Base-by-base conservation (phyloP, 2,113 vertebrate genomes). In the Ia io region DNA sequence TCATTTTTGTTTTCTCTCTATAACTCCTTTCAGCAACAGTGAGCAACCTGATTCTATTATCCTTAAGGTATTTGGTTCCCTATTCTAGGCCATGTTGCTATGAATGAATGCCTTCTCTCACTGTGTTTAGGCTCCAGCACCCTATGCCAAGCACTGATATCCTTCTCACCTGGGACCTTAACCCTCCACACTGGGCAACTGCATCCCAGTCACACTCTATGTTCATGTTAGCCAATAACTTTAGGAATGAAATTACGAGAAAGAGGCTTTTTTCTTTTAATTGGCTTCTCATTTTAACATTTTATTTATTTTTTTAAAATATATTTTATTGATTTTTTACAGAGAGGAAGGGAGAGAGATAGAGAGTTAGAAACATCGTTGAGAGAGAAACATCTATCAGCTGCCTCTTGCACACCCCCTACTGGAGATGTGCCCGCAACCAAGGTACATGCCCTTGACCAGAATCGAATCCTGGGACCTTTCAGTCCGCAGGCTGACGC, bases 221-320 rank as follows among this genome's bases (percentile, higher is more conserved):
- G 17, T 47, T 93, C 17, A 91, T 28, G 49, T 42, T 79, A 76
- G 42, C 83, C 53, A 84, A 0, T 89, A 59, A 61, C 30, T 85
- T 94, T 28, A 76, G 49, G 65, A 70, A 44, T 77, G 32, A 95
- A 56, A 94, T 80, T 7, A 49, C 63, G 28, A 67, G 11, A 17
- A 93, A 95, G 79, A 91, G 22, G 10, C 20, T n/a, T 90, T 65
- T 69, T 84, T 70, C 69, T 91, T 73, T 61, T 6, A 77, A 65
- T 93, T 87, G 32, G 18, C 40, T 78, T 71, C 37, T 96, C 32
- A 80, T 65, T 51, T 80, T 90, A 28, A 69, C 28, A 56, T 90
- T 84, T 73, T 9, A 73, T n/a, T n/a, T n/a, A n/a, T n/a, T n/a
- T n/a, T n/a, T n/a, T n/a, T n/a, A n/a, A n/a, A n/a, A n/a, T n/a